Evolutionary conservation across 2,888 invertebrate species (phyloP), one percentile per base, ranked within the genome.

Genomic region (Vanessa cardui): DNA sequence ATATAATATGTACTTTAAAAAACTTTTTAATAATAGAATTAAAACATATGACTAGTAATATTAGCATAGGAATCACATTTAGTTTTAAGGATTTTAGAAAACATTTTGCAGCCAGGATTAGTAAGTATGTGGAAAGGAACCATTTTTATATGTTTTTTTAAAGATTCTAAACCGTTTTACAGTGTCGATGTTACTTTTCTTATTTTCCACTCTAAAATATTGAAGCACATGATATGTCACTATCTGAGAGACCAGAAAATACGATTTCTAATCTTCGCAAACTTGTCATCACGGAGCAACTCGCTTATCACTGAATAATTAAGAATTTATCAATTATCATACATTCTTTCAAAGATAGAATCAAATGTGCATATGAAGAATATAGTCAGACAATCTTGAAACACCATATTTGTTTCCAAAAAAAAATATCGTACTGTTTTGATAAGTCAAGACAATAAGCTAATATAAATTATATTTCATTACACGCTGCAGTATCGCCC

Each of bases 401-500:
- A 9, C 12, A 39, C 4, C 12, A 39, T 39, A 39, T 39, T 39
- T 39, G 39, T 39, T 39, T 9, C 5, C 26, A 26, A 26, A 26
- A 5, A n/a, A 5, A 26, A 26, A 26, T 26, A 26, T 26, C 5
- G 26, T 26, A 1, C 26, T 46, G 20, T 26, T 56, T 2, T 18
- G 39, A 39, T 47, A n/a, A 47, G 18, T 56, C 8, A 18, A 9
- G 33, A 8, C 18, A 16, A 47, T 20, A 16, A 50, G 50, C 39
- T 39, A 49, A 45, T 45, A 20, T 9, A 9, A 50, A 3, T 20
- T 2, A 16, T 56, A 8, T 20, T 21, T 7, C 33, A 50, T 83
- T 79, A 59, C 86, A 90, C 71, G 88, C 90, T 83, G 84, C 89
- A 97, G 97, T 96, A 73, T 96, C 97, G 21, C 96, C 96, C 7